These are phyloP conservation scores for Hyalella azteca DNA, from an alignment of 2,888 invertebrate genomes.

Conservation along the genomic window DNA sequence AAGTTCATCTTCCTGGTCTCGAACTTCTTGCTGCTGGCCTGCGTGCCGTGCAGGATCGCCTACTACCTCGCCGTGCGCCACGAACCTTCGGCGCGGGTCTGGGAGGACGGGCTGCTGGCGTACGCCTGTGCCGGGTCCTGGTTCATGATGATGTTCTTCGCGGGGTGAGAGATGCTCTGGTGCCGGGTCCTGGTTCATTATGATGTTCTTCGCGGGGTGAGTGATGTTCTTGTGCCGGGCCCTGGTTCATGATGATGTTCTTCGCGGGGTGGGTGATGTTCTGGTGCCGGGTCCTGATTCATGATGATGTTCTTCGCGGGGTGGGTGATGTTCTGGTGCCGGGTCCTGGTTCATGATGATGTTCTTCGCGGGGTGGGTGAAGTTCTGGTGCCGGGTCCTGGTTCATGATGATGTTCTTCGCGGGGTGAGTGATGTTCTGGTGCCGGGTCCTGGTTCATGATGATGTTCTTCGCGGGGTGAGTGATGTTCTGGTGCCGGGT, in stretches of 20 bases:
- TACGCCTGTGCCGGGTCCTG: conserved; percentile 94
- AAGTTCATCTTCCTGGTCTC: conserved; percentile 67
- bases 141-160: conserved; percentile 98
- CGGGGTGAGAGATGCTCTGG: conserved; percentile 74
- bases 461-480: conserved; percentile 99
- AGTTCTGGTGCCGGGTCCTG: conserved; percentile 82
- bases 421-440: conserved; percentile 76
- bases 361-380: conserved; percentile 93
- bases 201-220: neutral
- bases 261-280: neutral
- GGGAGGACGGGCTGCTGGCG: conserved; percentile 90
- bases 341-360: conserved; percentile 97
- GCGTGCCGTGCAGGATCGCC: conserved; percentile 82
- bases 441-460: conserved; percentile 95
- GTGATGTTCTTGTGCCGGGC: conserved; percentile 74
- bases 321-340: no score
- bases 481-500: conserved; percentile 5
- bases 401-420: conserved; percentile 98
- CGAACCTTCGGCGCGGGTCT: conserved; percentile 70
- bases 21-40: conserved; percentile 85
- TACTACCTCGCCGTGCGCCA: conserved; percentile 42
- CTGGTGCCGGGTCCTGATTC: neutral
- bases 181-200: neutral
- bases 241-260: conserved; percentile 69
- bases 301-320: no score